Conservation (phyloP, 2,888 invertebrate genomes). For the Linhomoeus sp. region DNA sequence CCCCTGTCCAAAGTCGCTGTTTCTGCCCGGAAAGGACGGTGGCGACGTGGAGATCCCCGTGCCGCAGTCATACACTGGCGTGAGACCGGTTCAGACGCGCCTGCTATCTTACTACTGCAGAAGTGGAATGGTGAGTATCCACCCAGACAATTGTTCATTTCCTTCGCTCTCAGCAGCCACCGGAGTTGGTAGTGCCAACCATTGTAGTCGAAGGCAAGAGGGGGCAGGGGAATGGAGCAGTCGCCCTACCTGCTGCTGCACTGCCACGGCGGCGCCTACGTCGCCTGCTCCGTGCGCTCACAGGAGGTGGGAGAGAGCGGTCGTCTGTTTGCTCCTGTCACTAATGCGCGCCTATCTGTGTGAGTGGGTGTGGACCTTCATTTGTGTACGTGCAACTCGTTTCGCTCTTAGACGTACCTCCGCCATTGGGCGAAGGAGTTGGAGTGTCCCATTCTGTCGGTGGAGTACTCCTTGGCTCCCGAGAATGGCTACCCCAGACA, state of each 20-base stretch:
- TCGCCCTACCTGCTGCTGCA: slow-evolving; percentile 60
- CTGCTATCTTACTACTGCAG: slow-evolving; percentile 60
- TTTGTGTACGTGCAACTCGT: no score
- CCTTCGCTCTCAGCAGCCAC: no score
- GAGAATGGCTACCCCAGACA: slow-evolving; percentile 86
- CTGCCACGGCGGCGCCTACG: slow-evolving; percentile 94
- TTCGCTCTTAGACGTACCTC: slow-evolving; percentile 46
- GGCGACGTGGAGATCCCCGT: slow-evolving; percentile 47
- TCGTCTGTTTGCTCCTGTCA: not conserved
- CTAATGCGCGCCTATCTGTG: not conserved
- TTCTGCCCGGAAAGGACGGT: slow-evolving; percentile 40
- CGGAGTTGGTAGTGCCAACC: not conserved
- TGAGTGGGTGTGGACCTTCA: not conserved
- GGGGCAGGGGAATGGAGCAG: slow-evolving; percentile 13
- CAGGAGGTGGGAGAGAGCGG: slow-evolving; percentile 45
- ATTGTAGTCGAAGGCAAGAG: slow-evolving; percentile 47
- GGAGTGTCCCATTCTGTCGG: slow-evolving; percentile 67
- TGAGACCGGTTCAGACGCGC: slow-evolving; percentile 56
- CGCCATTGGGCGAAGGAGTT: slow-evolving; percentile 70
- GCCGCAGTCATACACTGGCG: slow-evolving; percentile 63
- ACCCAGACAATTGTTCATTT: not conserved
- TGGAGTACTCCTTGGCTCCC: slow-evolving; percentile 89
- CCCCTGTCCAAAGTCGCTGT: slow-evolving; percentile 50
- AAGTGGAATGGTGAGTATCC: slow-evolving; percentile 32
- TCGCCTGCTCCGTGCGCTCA: slow-evolving; percentile 83